Percentiles rank a stretch among this genome's conserved stretches.
phyloP scores from a whole-genome alignment of 2,797 vertebrate genomes.

The Morelia viridis region DNA sequence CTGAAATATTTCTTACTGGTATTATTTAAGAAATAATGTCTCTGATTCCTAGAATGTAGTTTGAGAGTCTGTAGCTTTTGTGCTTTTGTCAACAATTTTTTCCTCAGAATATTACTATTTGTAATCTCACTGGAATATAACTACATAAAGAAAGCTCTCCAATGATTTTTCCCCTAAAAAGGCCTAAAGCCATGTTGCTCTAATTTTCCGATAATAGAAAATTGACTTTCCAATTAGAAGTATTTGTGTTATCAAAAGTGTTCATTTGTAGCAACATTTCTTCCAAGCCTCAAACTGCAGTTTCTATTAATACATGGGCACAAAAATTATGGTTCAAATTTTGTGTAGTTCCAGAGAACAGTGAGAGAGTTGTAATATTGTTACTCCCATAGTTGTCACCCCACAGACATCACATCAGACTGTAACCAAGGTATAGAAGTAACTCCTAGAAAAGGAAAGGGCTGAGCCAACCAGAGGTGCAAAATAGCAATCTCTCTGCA shows the following conservation, averaged over 20 bases:
- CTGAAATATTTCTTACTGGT: background rate
- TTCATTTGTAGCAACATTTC: background rate
- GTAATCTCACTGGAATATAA: background rate
- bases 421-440: background rate
- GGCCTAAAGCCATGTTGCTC: background rate
- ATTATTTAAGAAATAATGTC: background rate
- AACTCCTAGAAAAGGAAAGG: background rate
- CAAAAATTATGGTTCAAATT: background rate
- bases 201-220: background rate
- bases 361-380: background rate
- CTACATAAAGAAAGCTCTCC: background rate
- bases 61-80: background rate
- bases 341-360: background rate
- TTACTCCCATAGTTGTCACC: background rate
- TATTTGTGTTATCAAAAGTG: background rate
- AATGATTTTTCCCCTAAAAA: background rate
- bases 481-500: background rate
- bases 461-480: background rate
- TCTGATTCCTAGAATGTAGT: background rate
- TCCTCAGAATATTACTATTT: background rate
- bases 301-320: background rate
- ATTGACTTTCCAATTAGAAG: slow-evolving; percentile 7
- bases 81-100: background rate
- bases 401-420: background rate
- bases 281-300: background rate